These are phyloP conservation scores for Siphlonurus alternatus DNA, from an alignment of 2,888 invertebrate genomes.

Conservation along the genomic window DNA sequence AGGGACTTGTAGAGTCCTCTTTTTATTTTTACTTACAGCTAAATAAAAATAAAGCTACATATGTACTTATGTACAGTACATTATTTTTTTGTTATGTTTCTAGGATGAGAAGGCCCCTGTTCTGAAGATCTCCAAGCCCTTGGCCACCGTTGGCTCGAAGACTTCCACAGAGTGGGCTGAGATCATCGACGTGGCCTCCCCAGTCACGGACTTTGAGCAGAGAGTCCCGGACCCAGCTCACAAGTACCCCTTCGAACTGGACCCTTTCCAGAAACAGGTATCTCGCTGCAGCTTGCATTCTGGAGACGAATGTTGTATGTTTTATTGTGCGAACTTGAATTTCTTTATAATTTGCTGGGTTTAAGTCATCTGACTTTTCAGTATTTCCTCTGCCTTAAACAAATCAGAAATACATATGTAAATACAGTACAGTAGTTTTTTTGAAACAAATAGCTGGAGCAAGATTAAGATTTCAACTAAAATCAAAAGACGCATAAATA, in stretches of 20 bases:
- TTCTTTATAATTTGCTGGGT: constrained; percentile 3
- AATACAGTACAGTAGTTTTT: too few relatives aligned
- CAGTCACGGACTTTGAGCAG: constrained; percentile 64
- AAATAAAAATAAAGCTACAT: too few relatives aligned
- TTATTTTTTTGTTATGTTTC: too few relatives aligned
- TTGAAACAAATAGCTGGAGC: too few relatives aligned
- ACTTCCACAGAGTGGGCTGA: constrained; percentile 63
- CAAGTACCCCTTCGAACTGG: constrained; percentile 78
- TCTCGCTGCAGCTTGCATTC: constrained; percentile 2
- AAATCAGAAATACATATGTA: too few relatives aligned
- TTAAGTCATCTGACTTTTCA: background rate
- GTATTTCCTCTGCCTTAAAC: too few relatives aligned
- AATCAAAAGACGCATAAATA: too few relatives aligned
- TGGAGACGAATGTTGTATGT: background rate
- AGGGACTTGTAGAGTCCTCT: too few relatives aligned
- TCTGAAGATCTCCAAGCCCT: background rate
- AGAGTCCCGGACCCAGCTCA: constrained; percentile 71
- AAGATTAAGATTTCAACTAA: too few relatives aligned
- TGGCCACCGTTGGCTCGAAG: background rate
- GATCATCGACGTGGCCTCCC: constrained; percentile 62
- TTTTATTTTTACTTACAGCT: too few relatives aligned
- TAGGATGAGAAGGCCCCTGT: background rate
- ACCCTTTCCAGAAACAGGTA: constrained; percentile 89
- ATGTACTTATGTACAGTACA: too few relatives aligned
- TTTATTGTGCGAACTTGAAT: constrained; percentile 4